Conservation (phyloP, 2,888 invertebrate species). For the Tetragonula carbonaria region DNA sequence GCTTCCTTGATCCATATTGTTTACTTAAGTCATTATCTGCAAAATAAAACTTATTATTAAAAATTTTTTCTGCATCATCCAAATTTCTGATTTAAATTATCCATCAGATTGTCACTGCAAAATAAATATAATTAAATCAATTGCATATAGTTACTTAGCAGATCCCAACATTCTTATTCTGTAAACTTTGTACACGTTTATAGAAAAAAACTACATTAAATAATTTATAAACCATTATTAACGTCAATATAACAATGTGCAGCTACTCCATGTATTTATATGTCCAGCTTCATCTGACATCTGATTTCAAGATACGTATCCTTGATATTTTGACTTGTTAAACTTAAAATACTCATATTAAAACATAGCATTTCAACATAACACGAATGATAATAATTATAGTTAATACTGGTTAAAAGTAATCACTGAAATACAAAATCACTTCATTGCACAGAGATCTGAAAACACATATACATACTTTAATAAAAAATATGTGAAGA, state of each 20-base stretch:
- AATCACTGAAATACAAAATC: constrained; percentile 65
- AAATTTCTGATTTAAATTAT: background rate
- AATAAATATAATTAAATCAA: constrained; percentile 34
- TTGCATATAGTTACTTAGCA: constrained; percentile 14
- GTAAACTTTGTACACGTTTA: constrained; percentile 21
- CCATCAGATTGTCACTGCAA: constrained; percentile 30
- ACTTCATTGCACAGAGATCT: constrained; percentile 61
- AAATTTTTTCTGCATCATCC: constrained; percentile 10
- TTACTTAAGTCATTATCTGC: constrained; percentile 42
- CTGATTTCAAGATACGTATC: constrained; percentile 46
- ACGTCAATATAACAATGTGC: constrained; percentile 22
- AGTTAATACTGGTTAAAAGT: constrained; percentile 60
- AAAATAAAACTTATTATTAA: constrained; percentile 57
- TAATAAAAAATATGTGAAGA: constrained; percentile 62
- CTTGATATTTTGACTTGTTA: constrained; percentile 35
- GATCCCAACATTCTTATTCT: constrained; percentile 25
- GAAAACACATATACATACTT: constrained; percentile 59
- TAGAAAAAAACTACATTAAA: constrained; percentile 16
- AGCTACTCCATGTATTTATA: constrained; percentile 31
- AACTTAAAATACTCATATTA: constrained; percentile 63
- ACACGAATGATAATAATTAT: constrained; percentile 56
- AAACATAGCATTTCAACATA: constrained; percentile 60
- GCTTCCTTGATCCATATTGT: constrained; percentile 9
- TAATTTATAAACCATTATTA: constrained; percentile 37
- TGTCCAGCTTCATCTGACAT: constrained; percentile 30